Evolutionary conservation across 2,113 vertebrate genomes (phyloP).

Genomic region (Erinaceus europaeus): DNA sequence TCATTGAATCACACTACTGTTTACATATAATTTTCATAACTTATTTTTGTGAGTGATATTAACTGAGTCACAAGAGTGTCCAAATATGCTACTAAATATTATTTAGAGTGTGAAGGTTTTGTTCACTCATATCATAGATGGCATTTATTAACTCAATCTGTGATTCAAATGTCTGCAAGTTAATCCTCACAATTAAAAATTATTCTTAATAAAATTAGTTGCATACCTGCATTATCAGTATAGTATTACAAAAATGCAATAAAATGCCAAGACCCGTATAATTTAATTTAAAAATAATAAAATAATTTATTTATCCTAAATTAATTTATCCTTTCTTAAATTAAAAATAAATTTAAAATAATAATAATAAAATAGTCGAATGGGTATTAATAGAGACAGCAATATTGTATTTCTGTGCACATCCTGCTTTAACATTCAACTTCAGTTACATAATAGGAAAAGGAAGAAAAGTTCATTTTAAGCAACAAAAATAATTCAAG

Average conservation of each 20-base stretch:
- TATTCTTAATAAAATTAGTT: background rate
- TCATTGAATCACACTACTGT: background rate
- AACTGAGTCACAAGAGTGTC: background rate
- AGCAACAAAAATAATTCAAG: constrained; percentile 79
- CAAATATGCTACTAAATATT: background rate
- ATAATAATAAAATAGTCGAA: no score
- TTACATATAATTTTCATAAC: background rate
- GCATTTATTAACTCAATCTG: background rate
- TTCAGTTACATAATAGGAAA: constrained; percentile 75
- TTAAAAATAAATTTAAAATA: no score
- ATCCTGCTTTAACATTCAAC: constrained; percentile 69
- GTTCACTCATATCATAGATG: background rate
- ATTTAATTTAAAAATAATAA: no score
- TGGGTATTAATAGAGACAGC: constrained; percentile 44
- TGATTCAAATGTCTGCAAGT: background rate
- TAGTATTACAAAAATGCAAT: background rate
- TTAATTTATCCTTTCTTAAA: no score
- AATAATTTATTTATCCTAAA: no score
- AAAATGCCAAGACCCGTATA: no score
- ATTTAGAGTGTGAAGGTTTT: background rate
- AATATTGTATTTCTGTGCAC: constrained; percentile 46
- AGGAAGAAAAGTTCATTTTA: constrained; percentile 76
- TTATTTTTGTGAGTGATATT: background rate
- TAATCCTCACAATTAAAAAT: background rate
- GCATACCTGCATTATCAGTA: background rate